A percentile compares a stretch with the other conserved stretches of the same genome.
Evolutionary conservation across 2,888 invertebrate species (phyloP).

Genomic region (Rhimphoctona megacephalus): DNA sequence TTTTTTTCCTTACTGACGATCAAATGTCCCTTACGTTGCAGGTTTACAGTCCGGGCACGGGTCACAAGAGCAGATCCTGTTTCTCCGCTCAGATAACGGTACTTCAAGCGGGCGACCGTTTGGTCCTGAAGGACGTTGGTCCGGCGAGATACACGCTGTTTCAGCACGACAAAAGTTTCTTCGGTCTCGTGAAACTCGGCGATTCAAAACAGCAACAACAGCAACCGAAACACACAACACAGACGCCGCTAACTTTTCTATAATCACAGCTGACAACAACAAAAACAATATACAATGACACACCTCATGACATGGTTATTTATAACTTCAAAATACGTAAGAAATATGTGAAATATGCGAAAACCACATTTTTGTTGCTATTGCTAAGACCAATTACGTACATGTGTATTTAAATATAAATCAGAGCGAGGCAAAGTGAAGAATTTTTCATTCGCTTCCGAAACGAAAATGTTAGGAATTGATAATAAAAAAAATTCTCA

Average conservation of each 20-base stretch:
- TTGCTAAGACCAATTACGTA: too few species aligned
- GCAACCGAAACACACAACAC: slow-evolving; percentile 62
- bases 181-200: slow-evolving; percentile 92
- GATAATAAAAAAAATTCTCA: too few species aligned
- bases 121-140: slow-evolving; percentile 90
- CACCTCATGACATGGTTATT: slow-evolving; percentile 6
- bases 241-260: slow-evolving; percentile 45
- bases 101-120: slow-evolving; percentile 86
- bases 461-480: neutral
- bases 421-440: neutral
- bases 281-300: neutral
- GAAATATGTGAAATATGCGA: neutral
- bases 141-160: slow-evolving; percentile 89
- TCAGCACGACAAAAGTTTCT: slow-evolving; percentile 92
- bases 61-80: slow-evolving; percentile 81
- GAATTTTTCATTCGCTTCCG: neutral
- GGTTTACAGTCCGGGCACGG: slow-evolving; percentile 79
- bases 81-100: slow-evolving; percentile 79
- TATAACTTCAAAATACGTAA: neutral
- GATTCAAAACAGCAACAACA: slow-evolving; percentile 83
- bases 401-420: neutral
- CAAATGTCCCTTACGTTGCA: slow-evolving; percentile 62
- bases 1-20: neutral
- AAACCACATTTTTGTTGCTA: neutral
- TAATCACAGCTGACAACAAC: slow-evolving; percentile 12